Conservation (phyloP, 1,140 invertebrate genomes). For the Ceratina australensis region DNA sequence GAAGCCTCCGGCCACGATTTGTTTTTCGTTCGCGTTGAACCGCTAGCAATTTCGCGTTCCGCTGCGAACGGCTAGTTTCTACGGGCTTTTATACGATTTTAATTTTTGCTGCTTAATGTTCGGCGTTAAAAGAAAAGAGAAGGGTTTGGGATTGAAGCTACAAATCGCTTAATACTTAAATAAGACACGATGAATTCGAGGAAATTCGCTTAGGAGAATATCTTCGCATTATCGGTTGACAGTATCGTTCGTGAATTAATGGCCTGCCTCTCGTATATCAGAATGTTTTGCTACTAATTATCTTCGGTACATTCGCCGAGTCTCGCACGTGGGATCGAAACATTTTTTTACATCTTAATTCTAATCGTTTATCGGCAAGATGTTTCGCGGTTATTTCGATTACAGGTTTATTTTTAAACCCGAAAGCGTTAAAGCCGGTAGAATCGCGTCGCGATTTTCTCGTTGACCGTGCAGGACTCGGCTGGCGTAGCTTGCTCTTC, state of each 20-base stretch:
- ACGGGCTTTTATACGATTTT: too few species aligned
- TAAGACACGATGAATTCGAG: background rate
- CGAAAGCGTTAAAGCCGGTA: background rate
- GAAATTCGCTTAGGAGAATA: background rate
- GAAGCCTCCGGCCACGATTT: slow-evolving; percentile 22
- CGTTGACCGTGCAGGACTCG: slow-evolving; percentile 13
- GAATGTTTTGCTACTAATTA: background rate
- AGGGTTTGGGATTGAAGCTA: background rate
- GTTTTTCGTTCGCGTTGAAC: background rate
- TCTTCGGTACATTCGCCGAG: background rate
- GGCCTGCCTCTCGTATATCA: background rate
- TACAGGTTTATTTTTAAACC: too few species aligned
- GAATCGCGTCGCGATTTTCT: slow-evolving; percentile 24
- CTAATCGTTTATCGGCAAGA: background rate
- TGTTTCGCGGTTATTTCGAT: background rate
- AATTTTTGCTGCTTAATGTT: background rate
- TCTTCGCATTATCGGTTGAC: background rate
- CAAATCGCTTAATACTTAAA: background rate
- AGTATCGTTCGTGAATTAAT: background rate
- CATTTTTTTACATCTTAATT: too few species aligned
- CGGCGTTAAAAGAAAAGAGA: too few species aligned
- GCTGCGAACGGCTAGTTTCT: background rate
- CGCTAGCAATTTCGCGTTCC: slow-evolving; percentile 13
- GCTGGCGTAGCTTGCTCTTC: slow-evolving; percentile 19
- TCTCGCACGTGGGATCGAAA: background rate